Percentiles rank a stretch among this genome's conserved stretches.
Conservation (phyloP, 1,140 invertebrate genomes). For the Pogonognathellus flavescens region DNA sequence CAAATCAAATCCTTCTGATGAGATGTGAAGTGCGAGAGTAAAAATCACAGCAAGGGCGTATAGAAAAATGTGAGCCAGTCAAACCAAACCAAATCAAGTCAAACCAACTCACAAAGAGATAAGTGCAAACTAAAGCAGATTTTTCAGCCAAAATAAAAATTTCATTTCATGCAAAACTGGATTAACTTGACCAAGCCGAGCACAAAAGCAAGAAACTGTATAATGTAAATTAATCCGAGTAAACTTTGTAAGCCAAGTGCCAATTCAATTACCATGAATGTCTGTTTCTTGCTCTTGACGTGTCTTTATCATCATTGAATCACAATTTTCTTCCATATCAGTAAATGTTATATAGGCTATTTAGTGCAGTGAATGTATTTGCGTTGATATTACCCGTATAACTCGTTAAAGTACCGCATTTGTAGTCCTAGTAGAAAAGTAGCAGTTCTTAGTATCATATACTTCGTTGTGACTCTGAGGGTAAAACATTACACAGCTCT, state of each 20-base stretch:
- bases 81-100: slow-evolving; percentile 26
- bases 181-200: slow-evolving; percentile 61
- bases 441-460: too few species aligned
- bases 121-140: slow-evolving; percentile 29
- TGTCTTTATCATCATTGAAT: slow-evolving; percentile 39
- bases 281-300: slow-evolving; percentile 44
- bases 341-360: not conserved
- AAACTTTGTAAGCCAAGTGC: slow-evolving; percentile 51
- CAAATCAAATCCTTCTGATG: not conserved
- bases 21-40: slow-evolving; percentile 4
- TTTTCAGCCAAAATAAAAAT: slow-evolving; percentile 57
- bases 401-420: not conserved
- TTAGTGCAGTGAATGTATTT: not conserved
- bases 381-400: not conserved
- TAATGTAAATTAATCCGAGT: slow-evolving; percentile 51
- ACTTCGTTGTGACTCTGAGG: too few species aligned
- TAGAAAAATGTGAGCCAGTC: not conserved
- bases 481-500: too few species aligned
- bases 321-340: slow-evolving; percentile 38
- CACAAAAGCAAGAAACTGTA: slow-evolving; percentile 34
- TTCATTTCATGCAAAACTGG: slow-evolving; percentile 64
- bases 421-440: not conserved
- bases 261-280: slow-evolving; percentile 54
- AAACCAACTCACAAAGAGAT: slow-evolving; percentile 6
- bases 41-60: slow-evolving; percentile 26